Base-by-base conservation (phyloP, 1,140 invertebrate genomes). In the Pinna nobilis region DNA sequence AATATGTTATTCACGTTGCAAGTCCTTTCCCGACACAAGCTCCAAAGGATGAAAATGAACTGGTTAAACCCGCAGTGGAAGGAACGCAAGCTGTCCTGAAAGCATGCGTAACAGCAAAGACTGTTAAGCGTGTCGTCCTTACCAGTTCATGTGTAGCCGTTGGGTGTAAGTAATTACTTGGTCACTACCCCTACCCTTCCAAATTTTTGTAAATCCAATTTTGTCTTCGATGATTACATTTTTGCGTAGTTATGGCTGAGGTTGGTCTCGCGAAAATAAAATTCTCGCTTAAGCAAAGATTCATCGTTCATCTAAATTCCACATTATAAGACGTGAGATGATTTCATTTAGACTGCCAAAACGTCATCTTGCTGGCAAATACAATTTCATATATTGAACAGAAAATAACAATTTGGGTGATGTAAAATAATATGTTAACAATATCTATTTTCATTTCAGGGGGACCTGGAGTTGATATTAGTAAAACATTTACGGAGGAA, bases 1-100 rank as follows among this genome's bases (percentile, higher is more conserved):
- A 81, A 28, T 92, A 90, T 75, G 90, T 92, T 9, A 89, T 92
- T 25, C 92, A 92, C 81, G 90, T 91, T 15, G 92, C 92, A 2
- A 91, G 90, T 63, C 92, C 92, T 2, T 91, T 92, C 80, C 92
- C 92, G 5, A 60, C 78, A 6, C 68, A 76, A 1, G 70, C 78
- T 15, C 82, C 89, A 2, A 84, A 87, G 65, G 78, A 85, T 64
- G 91, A 92, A 73, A 88, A 88, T 51, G 88, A 89, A 32, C 53
- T 91, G 0, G 86, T 92, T 59, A 83, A 85, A 59, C 91, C 91
- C 7, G 92, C 92, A 25, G 89, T 92, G 20, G 89, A 92, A 63
- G 92, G 92, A 2, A 92, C 92, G 5, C 79, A 90, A 53, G 88
- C 81, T 68, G 91, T 93, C 15, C 81, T 92, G 1, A 88, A 89